Base-by-base conservation (phyloP, 2,888 invertebrate genomes). In the Dioctria rufipes region DNA sequence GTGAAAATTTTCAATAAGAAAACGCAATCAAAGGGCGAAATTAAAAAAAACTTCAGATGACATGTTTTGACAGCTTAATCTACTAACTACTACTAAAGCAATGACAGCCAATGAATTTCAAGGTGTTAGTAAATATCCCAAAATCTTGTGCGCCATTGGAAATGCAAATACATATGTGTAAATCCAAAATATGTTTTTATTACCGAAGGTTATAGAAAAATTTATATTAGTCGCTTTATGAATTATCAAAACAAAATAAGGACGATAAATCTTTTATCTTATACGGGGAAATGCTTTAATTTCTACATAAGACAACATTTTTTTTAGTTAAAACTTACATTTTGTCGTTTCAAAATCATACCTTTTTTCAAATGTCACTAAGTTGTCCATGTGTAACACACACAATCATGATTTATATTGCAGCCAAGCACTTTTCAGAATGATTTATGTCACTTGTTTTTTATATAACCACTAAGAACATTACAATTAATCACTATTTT, bases 41-140 rank as follows among this genome's bases (percentile, higher is more conserved):
- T 58, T 66, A 54, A 61, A 66, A 79, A 80, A 78, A 80, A 78
- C 58, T 78, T 65, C 61, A 80, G 77, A 80, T 83, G 83, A 83
- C 83, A 82, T 83, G 83, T 83, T 83, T 83, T 83, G 83, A 83
- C 83, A 83, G 83, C 75, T 81, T 46, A 78, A 66, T 80, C 78
- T 60, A 67, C 78, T 78, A 49, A 66, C 66, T 78, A 78, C n/a
- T 39, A 42, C 65, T 51, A 39, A 5, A 37, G 5, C 42, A 65
- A 13, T 66, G 63, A 54, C 54, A 66, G 66, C 65, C 13, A 37
- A 2, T 61, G 9, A 42, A 49, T 46, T 25, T 25, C 25, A 25
- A 25, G 25, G 25, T 25, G 25, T 25, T 25, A 25, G 25, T 25
- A 25, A 25, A 25, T 25, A 25, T 25, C 25, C 25, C 25, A 25